Evolutionary conservation across 2,113 vertebrate species (phyloP), one percentile per base, ranked within the genome.

Genomic region (Apteryx mantelli): DNA sequence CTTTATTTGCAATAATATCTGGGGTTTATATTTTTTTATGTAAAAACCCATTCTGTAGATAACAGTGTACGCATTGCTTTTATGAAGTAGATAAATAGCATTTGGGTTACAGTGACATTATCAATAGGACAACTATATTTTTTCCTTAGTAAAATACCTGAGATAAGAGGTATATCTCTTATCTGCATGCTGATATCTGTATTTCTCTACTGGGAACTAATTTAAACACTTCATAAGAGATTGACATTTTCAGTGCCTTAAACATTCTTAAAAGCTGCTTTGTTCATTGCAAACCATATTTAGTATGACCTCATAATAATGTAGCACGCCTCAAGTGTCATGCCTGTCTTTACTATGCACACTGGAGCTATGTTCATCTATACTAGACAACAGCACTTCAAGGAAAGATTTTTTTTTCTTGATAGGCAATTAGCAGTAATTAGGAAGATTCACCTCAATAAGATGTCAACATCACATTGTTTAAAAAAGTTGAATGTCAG

Each of bases 351-450:
- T 97, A 95, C 95, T 95, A 46, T 94, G 96, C 95, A 82, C 89
- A 53, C 58, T 95, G 89, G 95, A 98, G 92, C 95, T 96, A 38
- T 96, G 91, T 97, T 98, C 93, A 93, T 97, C 94, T 94, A 82
- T 97, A 96, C 88, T 94, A 98, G 98, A 97, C 97, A 97, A 98
- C 96, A 97, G 91, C 78, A 96, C 91, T 98, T 98, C 93, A 97
- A 96, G 97, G 93, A 95, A 95, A 96, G 91, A 77, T 75, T 82
- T 84, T 82, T 89, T 96, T 96, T 97, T 56, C 97, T 95, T 98
- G 98, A 98, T 98, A 98, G 92, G 96, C 97, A 98, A 98, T 98
- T 98, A 98, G 97, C 97, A 97, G 95, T 98, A 98, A 98, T 98
- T 98, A 98, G 98, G 97, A 98, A 98, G 96, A 98, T 97, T 98